These are phyloP conservation scores for Eolophus roseicapilla DNA, from an alignment of 2,113 vertebrate species.

Conservation along the genomic window DNA sequence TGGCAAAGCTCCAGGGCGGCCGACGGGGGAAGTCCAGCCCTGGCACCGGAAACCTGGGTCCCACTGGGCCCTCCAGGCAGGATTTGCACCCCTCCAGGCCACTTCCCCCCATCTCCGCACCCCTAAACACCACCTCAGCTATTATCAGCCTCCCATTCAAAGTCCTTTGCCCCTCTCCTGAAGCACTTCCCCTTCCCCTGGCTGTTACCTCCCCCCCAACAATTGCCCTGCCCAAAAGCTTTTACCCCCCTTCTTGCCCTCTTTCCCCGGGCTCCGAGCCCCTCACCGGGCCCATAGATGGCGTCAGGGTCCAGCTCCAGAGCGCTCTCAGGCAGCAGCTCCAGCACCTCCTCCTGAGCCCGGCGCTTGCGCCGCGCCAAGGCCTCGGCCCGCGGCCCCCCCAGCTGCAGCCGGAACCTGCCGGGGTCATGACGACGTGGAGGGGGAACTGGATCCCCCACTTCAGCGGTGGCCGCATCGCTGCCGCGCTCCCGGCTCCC, in stretches of 20 bases:
- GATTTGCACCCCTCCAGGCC: no score
- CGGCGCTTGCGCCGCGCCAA: neutral
- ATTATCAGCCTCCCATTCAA: neutral
- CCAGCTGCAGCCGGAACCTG: neutral
- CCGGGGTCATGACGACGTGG: neutral
- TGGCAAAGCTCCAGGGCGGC: neutral
- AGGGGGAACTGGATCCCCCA: neutral
- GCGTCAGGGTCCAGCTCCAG: neutral
- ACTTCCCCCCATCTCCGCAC: no score
- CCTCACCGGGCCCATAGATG: neutral
- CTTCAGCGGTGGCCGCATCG: neutral
- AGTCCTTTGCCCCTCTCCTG: no score
- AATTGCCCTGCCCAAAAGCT: neutral
- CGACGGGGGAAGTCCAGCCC: neutral
- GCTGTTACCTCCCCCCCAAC: no score
- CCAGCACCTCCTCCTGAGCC: neutral
- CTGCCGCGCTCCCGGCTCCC: neutral
- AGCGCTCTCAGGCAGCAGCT: neutral
- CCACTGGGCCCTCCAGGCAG: neutral
- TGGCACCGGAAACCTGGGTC: neutral
- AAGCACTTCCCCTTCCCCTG: no score
- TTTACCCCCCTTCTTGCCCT: no score
- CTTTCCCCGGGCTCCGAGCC: no score
- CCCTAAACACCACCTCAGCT: neutral
- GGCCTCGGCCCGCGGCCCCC: neutral